Conservation (phyloP, 1,140 invertebrate species). For the Zaprionus vittiger region DNA sequence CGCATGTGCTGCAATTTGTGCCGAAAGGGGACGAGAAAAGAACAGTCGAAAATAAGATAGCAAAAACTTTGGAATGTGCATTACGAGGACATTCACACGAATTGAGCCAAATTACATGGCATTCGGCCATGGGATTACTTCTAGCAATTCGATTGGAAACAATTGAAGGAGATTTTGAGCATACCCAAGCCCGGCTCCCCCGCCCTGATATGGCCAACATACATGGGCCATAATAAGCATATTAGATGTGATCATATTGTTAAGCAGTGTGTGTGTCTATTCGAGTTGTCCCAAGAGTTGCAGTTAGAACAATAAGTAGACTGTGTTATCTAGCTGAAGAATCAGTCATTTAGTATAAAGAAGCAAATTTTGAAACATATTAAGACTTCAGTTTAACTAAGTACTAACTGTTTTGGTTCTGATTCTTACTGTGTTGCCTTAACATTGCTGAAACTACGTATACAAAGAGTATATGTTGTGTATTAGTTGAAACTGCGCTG, state of each 20-base stretch:
- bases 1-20: conserved; percentile 47
- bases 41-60: conserved; percentile 20
- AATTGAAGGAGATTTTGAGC: conserved; percentile 42
- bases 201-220: neutral
- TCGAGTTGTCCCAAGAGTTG: neutral
- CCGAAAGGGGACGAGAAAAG: neutral
- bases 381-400: too few relatives aligned
- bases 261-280: conserved; percentile 2
- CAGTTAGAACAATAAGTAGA: neutral
- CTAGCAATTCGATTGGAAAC: conserved; percentile 44
- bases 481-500: too few relatives aligned
- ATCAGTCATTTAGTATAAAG: neutral
- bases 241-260: conserved; percentile 17
- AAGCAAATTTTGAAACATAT: neutral
- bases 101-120: conserved; percentile 49
- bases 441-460: neutral
- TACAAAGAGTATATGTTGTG: neutral
- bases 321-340: neutral
- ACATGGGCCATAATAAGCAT: conserved; percentile 4
- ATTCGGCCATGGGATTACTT: conserved; percentile 46
- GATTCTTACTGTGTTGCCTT: too few relatives aligned
- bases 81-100: conserved; percentile 24
- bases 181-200: neutral
- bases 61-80: conserved; percentile 31
- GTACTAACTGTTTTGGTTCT: too few relatives aligned